phyloP scores from a whole-genome alignment of 2,888 invertebrate genomes.

The Aphodius sticticus region DNA sequence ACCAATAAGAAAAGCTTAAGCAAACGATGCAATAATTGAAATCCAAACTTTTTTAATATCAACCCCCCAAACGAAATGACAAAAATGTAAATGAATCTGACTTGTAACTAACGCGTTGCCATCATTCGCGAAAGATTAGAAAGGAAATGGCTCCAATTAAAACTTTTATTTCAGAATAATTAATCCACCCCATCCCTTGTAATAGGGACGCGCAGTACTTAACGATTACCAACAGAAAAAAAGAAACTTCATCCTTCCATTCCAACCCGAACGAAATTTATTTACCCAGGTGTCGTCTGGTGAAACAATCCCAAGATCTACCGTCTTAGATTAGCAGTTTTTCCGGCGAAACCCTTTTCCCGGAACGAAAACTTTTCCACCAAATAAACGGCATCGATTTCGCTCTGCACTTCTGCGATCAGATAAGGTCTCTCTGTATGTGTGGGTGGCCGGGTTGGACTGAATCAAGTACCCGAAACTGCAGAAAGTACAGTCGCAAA shows the following conservation, averaged over 20 bases:
- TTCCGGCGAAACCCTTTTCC: not conserved
- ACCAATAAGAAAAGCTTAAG: not conserved
- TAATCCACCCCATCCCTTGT: not conserved
- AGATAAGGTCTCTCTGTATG: not conserved
- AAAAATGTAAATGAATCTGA: not conserved
- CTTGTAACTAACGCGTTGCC: not conserved
- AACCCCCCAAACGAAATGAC: not conserved
- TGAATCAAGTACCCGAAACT: not conserved
- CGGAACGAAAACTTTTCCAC: not conserved
- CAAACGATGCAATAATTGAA: not conserved
- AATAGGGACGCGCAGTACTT: not conserved
- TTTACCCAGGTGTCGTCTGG: not conserved
- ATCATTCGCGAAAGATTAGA: not conserved
- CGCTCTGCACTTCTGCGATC: not conserved
- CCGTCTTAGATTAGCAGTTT: not conserved
- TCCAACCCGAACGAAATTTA: not conserved
- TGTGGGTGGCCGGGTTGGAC: not conserved
- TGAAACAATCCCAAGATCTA: not conserved
- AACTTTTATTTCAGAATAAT: not conserved
- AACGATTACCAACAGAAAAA: not conserved
- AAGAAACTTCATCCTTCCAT: not conserved
- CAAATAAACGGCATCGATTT: not conserved
- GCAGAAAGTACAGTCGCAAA: not conserved
- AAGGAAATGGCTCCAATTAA: not conserved
- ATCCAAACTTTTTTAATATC: not conserved